Base-by-base conservation (phyloP, 2,888 invertebrate genomes). In the Panorpa germanica region DNA sequence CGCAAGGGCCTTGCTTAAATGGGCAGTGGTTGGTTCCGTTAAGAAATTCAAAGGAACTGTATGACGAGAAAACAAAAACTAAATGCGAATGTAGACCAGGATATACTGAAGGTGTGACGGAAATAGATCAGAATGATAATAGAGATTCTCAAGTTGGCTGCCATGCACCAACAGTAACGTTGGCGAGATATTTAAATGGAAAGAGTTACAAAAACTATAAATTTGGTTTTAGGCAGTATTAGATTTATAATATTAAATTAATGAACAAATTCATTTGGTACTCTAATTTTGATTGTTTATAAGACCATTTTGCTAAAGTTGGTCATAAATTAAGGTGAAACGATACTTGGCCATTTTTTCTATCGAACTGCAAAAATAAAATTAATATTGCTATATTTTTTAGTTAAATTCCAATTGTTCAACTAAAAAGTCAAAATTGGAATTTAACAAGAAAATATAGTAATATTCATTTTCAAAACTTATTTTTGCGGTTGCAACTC, bases 51-150 rank as follows among this genome's bases (percentile, higher is more conserved):
- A 34, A 19, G 32, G 38, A 35, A 33, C 19, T 18, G 15, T 40
- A 43, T 0, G 42, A 55, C 27, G 28, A 38, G 1, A 42, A 45
- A 22, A 54, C 55, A 15, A 55, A 48, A 29, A 66, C 68, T 2
- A 57, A 57, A 33, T 77, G 77, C 45, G 71, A 71, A 38, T 81
- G 82, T 41, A 60, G 70, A 34, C 78, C 81, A 0, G 71, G 72
- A 2, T 71, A 67, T 40, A 54, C 53, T 18, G 46, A 47, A 36
- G 52, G 45, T 32, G 49, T 55, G 31, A 40, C 42, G 3, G 42
- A 50, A 19, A 41, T 44, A 33, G 41, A 40, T 6, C 46, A 43
- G 10, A 43, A 45, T 3, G 38, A 39, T 4, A 49, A 50, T n/a
- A 39, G 49, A 4, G 52, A 50, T 33, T n/a, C n/a, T n/a, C n/a